A percentile compares a stretch with the other conserved stretches of the same genome.
Conservation (phyloP, 2,113 vertebrate species). For the Coptodon rendalli region DNA sequence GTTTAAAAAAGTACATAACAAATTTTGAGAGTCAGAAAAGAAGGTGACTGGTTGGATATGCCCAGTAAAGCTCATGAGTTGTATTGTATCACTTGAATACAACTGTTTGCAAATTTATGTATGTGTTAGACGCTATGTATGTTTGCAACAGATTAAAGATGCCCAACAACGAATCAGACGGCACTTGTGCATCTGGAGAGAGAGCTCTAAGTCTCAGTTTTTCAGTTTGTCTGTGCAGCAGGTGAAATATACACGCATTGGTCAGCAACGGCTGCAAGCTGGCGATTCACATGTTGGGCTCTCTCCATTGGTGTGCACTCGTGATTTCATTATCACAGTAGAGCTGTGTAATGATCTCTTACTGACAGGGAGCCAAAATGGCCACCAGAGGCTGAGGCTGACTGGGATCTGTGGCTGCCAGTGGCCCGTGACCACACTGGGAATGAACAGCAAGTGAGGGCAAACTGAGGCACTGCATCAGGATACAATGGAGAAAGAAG, state of each 20-base stretch:
- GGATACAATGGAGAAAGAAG: constrained; percentile 49
- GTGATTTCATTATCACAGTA: background rate
- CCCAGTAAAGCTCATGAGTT: background rate
- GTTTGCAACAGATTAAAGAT: background rate
- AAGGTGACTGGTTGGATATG: background rate
- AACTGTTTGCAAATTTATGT: background rate
- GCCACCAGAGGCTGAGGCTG: constrained; percentile 51
- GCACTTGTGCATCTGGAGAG: constrained; percentile 6
- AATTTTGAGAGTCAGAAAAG: background rate
- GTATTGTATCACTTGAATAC: background rate
- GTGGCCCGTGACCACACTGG: constrained; percentile 53
- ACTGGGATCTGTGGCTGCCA: constrained; percentile 51
- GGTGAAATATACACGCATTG: background rate
- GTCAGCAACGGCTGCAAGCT: background rate
- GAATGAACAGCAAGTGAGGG: constrained; percentile 45
- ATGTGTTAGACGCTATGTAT: background rate
- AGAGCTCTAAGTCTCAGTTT: background rate
- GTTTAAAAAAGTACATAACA: background rate
- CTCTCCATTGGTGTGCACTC: background rate
- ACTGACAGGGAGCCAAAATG: constrained; percentile 41
- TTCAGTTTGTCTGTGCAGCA: background rate
- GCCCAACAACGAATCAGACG: constrained; percentile 2
- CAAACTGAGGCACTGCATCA: constrained; percentile 43
- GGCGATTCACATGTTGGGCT: background rate
- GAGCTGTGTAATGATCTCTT: constrained; percentile 19